Conservation (phyloP, 2,888 invertebrate genomes). For the Drosophila rubida region DNA sequence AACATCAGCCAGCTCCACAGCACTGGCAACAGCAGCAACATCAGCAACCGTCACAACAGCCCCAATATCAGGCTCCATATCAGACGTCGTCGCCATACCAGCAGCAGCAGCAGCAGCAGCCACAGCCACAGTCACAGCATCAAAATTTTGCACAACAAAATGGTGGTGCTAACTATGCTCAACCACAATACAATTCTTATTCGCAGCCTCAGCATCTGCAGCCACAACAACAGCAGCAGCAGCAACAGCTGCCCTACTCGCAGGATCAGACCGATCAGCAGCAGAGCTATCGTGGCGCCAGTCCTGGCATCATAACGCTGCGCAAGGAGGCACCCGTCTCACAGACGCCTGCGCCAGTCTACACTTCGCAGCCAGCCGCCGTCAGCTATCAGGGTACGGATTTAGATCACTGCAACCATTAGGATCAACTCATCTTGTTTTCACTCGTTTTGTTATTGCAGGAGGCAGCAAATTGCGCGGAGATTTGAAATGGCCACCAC, state of each 20-base stretch:
- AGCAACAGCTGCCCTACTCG: slow-evolving; percentile 64
- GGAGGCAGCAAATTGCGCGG: slow-evolving; percentile 94
- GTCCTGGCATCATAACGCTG: slow-evolving; percentile 86
- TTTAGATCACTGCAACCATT: neutral
- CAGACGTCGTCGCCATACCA: slow-evolving; percentile 66
- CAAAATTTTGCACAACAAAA: slow-evolving; percentile 80
- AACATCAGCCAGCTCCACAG: slow-evolving; percentile 53
- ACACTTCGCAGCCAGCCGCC: slow-evolving; percentile 92
- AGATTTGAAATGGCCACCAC: slow-evolving; percentile 95
- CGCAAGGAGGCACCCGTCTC: slow-evolving; percentile 90
- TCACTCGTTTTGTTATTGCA: slow-evolving; percentile 65
- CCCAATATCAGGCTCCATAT: slow-evolving; percentile 64
- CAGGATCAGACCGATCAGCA: slow-evolving; percentile 79
- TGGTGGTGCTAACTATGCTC: slow-evolving; percentile 75
- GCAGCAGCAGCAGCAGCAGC: slow-evolving; percentile 68
- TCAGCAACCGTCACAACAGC: slow-evolving; percentile 49
- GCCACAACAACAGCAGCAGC: slow-evolving; percentile 46
- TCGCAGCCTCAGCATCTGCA: slow-evolving; percentile 81
- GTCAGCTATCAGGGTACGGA: slow-evolving; percentile 88
- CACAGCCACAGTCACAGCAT: slow-evolving; percentile 66
- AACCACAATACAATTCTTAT: slow-evolving; percentile 84
- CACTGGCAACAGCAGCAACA: slow-evolving; percentile 37
- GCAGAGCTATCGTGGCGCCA: slow-evolving; percentile 84
- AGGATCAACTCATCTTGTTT: neutral
- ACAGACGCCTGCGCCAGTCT: slow-evolving; percentile 91